These are phyloP conservation scores for Phoebastria nigripes DNA, from an alignment of 2,797 vertebrate species.

Conservation along the genomic window DNA sequence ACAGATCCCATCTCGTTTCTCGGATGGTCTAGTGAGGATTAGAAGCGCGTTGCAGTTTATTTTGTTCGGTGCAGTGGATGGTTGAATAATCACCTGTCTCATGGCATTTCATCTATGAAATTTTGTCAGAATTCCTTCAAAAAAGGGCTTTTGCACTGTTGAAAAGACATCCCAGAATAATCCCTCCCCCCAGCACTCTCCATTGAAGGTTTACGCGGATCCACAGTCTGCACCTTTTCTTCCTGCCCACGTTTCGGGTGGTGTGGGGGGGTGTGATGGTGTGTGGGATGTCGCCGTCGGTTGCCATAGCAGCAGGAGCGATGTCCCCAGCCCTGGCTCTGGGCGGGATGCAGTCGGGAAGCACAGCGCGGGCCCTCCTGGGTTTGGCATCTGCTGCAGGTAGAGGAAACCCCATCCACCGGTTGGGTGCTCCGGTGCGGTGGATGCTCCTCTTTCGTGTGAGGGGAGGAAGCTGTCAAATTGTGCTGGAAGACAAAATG, in stretches of 20 bases:
- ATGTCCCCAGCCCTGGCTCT: not conserved
- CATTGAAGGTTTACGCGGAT: not conserved
- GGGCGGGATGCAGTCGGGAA: not conserved
- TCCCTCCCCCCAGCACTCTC: too few relatives aligned
- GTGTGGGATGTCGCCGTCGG: not conserved
- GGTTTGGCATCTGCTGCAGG: not conserved
- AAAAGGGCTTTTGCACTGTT: not conserved
- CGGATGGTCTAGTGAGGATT: not conserved
- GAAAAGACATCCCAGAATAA: not conserved
- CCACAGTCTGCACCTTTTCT: not conserved
- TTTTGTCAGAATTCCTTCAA: not conserved
- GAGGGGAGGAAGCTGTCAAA: not conserved
- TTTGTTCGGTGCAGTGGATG: not conserved
- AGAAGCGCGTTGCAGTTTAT: not conserved
- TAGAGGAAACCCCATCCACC: not conserved
- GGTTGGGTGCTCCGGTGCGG: accelerated
- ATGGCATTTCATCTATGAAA: not conserved
- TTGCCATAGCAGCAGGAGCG: not conserved
- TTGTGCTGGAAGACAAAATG: not conserved
- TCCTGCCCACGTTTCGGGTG: not conserved
- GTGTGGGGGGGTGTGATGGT: not conserved
- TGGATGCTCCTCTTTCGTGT: not conserved
- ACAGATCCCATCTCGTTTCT: not conserved
- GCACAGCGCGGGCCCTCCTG: not conserved
- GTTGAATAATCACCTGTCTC: not conserved